A percentile compares a stretch with the other conserved stretches of the same genome.
These are phyloP conservation scores for Marronus borbonicus DNA, from an alignment of 2,888 invertebrate genomes.

Conservation along the genomic window DNA sequence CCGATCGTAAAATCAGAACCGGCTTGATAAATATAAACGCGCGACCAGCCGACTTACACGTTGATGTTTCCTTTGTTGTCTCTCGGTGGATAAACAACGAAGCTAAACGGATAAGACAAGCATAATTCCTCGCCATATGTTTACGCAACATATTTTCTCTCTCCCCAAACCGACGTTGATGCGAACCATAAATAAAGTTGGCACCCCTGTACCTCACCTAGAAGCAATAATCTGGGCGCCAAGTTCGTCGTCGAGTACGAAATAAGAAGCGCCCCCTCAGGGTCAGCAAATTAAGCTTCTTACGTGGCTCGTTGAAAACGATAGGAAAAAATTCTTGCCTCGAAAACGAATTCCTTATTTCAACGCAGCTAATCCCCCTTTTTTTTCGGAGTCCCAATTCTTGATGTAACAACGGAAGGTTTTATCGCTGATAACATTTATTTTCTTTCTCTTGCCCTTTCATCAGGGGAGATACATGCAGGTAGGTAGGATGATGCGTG, in stretches of 20 bases:
- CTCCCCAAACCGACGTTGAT: neutral
- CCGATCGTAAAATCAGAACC: neutral
- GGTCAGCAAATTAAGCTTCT: neutral
- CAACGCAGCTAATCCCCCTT: neutral
- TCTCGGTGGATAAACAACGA: neutral
- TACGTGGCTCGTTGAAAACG: too few relatives aligned
- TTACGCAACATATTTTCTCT: neutral
- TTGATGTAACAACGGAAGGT: too few relatives aligned
- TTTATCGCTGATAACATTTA: too few relatives aligned
- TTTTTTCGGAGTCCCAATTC: neutral
- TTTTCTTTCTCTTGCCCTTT: neutral
- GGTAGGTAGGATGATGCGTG: neutral
- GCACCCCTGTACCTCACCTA: neutral
- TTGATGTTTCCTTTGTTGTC: neutral
- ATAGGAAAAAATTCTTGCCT: neutral
- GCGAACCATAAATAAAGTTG: slow-evolving; percentile 3
- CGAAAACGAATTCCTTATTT: neutral
- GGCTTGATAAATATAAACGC: slow-evolving; percentile 3
- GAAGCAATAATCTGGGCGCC: neutral
- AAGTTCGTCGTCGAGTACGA: slow-evolving; percentile 1
- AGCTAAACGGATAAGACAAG: slow-evolving; percentile 6
- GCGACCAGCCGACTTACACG: neutral
- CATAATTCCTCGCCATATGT: neutral
- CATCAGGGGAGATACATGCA: neutral
- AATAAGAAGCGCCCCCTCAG: neutral